Percentiles rank a stretch among this genome's conserved stretches.
phyloP scores from a whole-genome alignment of 2,113 vertebrate genomes.

The Pipra filicauda region DNA sequence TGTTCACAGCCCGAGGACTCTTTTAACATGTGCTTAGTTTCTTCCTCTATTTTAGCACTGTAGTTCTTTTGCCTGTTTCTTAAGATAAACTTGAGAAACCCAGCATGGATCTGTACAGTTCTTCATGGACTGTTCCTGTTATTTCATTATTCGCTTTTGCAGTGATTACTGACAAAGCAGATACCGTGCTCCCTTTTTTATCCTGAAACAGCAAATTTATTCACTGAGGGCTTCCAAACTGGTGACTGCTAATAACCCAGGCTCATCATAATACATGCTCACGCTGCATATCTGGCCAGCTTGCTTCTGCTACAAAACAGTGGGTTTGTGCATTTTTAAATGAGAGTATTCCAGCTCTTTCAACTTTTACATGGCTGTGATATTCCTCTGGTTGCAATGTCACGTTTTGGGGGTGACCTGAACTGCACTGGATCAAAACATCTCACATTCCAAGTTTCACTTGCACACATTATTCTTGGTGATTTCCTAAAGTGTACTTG shows the following conservation, averaged over 20 bases:
- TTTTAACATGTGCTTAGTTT: not conserved
- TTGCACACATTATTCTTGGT: not conserved
- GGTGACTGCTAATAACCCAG: conserved; percentile 25
- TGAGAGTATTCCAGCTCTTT: not conserved
- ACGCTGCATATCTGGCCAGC: not conserved
- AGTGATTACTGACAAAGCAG: conserved; percentile 26
- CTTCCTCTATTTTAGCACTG: not conserved
- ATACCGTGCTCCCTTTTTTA: not conserved
- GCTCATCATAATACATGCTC: conserved; percentile 20
- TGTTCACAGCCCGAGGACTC: not conserved
- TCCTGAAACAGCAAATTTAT: conserved; percentile 52
- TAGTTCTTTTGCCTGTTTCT: not conserved
- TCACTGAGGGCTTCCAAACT: conserved; percentile 3
- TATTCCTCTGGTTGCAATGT: not conserved
- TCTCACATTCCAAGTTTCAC: not conserved
- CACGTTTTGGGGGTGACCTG: not conserved
- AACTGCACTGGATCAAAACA: not conserved
- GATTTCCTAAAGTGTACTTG: not conserved
- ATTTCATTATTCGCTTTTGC: not conserved
- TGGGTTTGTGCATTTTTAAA: not conserved
- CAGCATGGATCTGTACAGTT: not conserved
- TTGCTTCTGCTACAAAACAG: conserved; percentile 7
- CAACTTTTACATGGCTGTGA: not conserved
- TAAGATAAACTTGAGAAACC: not conserved
- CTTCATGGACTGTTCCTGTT: not conserved